These are phyloP conservation scores for Eriosoma lanigerum DNA, from an alignment of 1,140 invertebrate species.

Conservation along the genomic window DNA sequence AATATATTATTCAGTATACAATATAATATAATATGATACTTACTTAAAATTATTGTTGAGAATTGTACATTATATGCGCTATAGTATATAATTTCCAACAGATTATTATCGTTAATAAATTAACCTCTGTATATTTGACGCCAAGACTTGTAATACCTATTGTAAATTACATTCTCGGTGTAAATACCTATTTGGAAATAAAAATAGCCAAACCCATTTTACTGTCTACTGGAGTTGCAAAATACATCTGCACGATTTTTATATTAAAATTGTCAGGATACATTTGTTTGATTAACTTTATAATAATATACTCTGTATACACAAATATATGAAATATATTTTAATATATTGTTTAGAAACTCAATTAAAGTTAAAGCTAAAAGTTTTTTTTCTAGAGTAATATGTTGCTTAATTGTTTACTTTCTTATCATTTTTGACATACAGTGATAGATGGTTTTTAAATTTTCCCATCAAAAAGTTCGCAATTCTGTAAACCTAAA, in stretches of 20 bases:
- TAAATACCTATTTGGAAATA: background rate
- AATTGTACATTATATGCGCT: too few relatives aligned
- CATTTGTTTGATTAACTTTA: background rate
- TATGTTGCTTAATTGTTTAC: background rate
- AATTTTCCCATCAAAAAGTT: background rate
- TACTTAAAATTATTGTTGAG: too few relatives aligned
- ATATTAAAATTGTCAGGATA: too few relatives aligned
- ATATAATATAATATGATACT: too few relatives aligned
- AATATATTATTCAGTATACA: too few relatives aligned
- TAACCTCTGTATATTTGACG: background rate
- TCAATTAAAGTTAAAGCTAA: background rate
- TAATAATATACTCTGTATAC: background rate
- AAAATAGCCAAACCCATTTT: background rate
- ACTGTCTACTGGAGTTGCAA: background rate
- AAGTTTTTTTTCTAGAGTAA: background rate
- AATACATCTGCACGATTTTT: slow-evolving; percentile 6
- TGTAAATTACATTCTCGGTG: background rate
- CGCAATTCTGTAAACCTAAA: background rate
- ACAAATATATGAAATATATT: background rate
- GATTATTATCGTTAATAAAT: slow-evolving; percentile 1
- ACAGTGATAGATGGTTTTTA: background rate
- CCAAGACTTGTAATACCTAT: background rate
- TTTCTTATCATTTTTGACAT: background rate
- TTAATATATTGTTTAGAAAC: background rate
- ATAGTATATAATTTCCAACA: background rate